Evolutionary conservation across 1,140 invertebrate genomes (phyloP).

Genomic region (Vollenhovia emeryi): DNA sequence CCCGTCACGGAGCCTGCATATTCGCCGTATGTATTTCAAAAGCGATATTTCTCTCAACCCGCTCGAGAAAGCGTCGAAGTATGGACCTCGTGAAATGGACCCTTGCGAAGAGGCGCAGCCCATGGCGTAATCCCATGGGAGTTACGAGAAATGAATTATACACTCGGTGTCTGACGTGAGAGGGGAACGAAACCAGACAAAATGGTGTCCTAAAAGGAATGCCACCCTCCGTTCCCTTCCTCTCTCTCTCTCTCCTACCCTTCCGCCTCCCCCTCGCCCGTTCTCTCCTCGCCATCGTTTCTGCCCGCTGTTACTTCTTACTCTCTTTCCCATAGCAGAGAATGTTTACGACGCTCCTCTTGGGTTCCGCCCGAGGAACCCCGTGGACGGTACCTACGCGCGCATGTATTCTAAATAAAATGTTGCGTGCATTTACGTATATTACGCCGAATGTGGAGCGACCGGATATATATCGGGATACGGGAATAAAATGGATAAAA

Average conservation of each 20-base stretch:
- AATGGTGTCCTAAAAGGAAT: slow-evolving; percentile 76
- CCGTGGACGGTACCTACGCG: slow-evolving; percentile 25
- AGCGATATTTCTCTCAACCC: slow-evolving; percentile 33
- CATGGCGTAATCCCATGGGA: slow-evolving; percentile 75
- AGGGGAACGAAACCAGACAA: slow-evolving; percentile 75
- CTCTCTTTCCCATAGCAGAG: slow-evolving; percentile 41
- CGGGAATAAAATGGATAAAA: slow-evolving; percentile 38
- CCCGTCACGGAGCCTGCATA: not conserved
- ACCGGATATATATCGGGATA: slow-evolving; percentile 40
- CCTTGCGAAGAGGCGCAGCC: slow-evolving; percentile 57
- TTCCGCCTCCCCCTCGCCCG: slow-evolving; percentile 20
- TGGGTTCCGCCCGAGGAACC: slow-evolving; percentile 27
- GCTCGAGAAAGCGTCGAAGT: slow-evolving; percentile 5
- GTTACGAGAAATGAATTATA: slow-evolving; percentile 79
- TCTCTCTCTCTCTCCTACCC: slow-evolving; percentile 2
- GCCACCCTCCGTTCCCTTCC: slow-evolving; percentile 51
- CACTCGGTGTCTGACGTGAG: slow-evolving; percentile 64
- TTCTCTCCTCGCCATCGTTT: not conserved
- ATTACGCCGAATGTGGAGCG: slow-evolving; percentile 53
- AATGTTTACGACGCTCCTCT: slow-evolving; percentile 61
- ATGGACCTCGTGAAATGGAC: slow-evolving; percentile 50
- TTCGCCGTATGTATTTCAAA: slow-evolving; percentile 43
- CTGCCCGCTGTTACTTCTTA: slow-evolving; percentile 52
- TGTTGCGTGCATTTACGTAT: slow-evolving; percentile 50
- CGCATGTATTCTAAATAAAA: slow-evolving; percentile 12